Conservation (phyloP, 2,797 vertebrate species). For the Centropyge bicolor region DNA sequence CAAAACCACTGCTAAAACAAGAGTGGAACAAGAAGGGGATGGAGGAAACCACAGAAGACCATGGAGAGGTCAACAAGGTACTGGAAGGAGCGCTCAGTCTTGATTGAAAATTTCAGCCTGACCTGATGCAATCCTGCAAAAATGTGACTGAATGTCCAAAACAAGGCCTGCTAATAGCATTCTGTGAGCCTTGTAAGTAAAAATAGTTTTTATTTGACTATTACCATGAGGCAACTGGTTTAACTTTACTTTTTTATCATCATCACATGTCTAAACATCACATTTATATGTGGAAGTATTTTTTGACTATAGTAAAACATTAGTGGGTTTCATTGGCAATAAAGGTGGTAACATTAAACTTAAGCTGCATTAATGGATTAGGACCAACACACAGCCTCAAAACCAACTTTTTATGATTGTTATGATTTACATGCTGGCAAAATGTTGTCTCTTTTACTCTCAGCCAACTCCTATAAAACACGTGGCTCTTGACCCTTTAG, state of each 20-base stretch:
- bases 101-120: slow-evolving; percentile 10
- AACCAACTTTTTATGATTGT: neutral
- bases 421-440: neutral
- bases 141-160: slow-evolving; percentile 6
- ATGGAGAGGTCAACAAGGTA: slow-evolving; percentile 39
- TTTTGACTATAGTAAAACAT: neutral
- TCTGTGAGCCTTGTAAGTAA: neutral
- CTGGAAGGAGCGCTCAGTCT: slow-evolving; percentile 8
- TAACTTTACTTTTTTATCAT: neutral
- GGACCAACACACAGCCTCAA: too few species aligned
- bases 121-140: slow-evolving; percentile 30
- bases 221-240: neutral
- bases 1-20: slow-evolving; percentile 65
- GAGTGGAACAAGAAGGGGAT: slow-evolving; percentile 42
- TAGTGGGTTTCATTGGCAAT: neutral
- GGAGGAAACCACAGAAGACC: slow-evolving; percentile 46
- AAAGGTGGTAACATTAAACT: neutral
- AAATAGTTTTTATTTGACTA: neutral
- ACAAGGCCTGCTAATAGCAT: slow-evolving; percentile 9
- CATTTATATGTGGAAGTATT: neutral
- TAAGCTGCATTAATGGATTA: neutral
- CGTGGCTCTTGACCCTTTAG: too few species aligned
- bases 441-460: neutral
- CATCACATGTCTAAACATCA: neutral
- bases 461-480: neutral